phyloP scores from a whole-genome alignment of 2,113 vertebrate genomes.

The Ariopsis seemanni region DNA sequence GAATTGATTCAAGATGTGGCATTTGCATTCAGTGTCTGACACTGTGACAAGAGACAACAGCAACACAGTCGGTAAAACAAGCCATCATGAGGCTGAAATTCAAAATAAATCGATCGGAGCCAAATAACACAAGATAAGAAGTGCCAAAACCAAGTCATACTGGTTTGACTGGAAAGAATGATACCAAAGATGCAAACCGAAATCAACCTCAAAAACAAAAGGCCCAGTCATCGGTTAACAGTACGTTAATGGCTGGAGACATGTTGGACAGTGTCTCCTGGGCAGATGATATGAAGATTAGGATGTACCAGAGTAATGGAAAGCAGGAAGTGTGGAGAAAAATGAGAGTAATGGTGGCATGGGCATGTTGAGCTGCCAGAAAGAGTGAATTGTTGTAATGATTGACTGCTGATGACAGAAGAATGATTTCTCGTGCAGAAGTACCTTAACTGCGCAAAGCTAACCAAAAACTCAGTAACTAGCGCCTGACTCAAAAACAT shows the following conservation, averaged over 20 bases:
- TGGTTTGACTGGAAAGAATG: not conserved
- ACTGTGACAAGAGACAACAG: not conserved
- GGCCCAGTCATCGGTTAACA: not conserved
- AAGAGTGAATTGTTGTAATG: not conserved
- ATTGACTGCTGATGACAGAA: slow-evolving; percentile 1
- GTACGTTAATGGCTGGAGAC: not conserved
- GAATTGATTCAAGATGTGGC: not conserved
- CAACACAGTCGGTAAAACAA: not conserved
- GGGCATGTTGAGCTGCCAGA: not conserved
- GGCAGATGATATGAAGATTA: not conserved
- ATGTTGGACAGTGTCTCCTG: not conserved
- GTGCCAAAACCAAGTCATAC: not conserved
- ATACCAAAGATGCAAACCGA: not conserved
- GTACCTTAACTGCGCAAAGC: not conserved
- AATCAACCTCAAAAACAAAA: not conserved
- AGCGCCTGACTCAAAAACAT: not conserved
- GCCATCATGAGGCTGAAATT: not conserved
- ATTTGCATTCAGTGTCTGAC: not conserved
- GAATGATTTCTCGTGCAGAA: slow-evolving; percentile 17
- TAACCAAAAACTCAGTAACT: not conserved
- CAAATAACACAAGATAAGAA: not conserved
- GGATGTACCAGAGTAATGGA: not conserved
- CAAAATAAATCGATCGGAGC: not conserved
- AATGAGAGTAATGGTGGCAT: not conserved
- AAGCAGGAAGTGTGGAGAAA: not conserved